phyloP scores from a whole-genome alignment of 2,888 invertebrate genomes.

The Tortricodes alternella region DNA sequence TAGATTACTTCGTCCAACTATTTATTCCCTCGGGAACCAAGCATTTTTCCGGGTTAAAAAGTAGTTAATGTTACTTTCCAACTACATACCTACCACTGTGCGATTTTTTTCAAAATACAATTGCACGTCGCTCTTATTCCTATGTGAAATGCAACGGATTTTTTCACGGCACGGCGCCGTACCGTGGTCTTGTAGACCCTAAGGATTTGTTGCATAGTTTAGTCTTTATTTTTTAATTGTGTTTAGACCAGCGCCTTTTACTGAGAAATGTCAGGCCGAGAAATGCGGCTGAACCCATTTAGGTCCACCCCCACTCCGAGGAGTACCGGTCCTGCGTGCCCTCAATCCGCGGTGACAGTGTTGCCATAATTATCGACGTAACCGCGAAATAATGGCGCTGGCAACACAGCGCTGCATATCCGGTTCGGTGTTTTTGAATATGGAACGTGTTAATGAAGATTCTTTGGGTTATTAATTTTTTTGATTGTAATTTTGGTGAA shows the following conservation, averaged over 20 bases:
- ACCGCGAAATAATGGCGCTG: constrained; percentile 1
- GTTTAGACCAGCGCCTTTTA: constrained; percentile 2
- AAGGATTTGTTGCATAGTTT: background rate
- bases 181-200: background rate
- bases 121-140: too few species aligned
- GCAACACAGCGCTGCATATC: background rate
- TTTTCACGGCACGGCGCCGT: too few species aligned
- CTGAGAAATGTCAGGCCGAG: constrained; percentile 12
- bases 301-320: constrained; percentile 9
- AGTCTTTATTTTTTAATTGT: background rate
- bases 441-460: background rate
- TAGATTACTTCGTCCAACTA: too few species aligned
- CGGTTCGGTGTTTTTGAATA: background rate
- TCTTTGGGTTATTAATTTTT: too few species aligned
- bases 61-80: too few species aligned
- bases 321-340: constrained; percentile 12
- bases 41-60: too few species aligned
- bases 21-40: too few species aligned
- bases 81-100: too few species aligned
- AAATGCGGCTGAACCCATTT: constrained; percentile 16
- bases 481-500: too few species aligned
- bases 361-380: constrained; percentile 13
- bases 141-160: too few species aligned
- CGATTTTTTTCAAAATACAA: too few species aligned
- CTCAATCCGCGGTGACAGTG: constrained; percentile 7